Evolutionary conservation across 1,140 invertebrate genomes (phyloP), one percentile per base, ranked within the genome.

Genomic region (Neodiprion pinetum): DNA sequence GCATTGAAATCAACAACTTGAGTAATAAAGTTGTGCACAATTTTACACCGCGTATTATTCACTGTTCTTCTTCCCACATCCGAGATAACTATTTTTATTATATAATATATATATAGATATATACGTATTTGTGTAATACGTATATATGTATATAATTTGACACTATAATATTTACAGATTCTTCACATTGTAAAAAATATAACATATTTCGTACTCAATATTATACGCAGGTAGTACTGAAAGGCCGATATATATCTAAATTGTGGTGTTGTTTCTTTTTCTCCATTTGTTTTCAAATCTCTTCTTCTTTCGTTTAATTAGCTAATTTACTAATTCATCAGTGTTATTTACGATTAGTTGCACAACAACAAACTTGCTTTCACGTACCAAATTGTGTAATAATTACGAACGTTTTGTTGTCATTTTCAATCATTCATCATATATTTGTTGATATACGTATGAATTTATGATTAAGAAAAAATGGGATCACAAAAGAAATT

Each of bases 141-240:
- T 69, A 69, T 75, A 76, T 76, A 72, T 80, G 81, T 81, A 79
- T 84, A 85, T 85, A 86, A 83, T 82, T 84, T 81, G 83, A 85
- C 80, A 77, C 82, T 87, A 86, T 86, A 75, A 84, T 88, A 88
- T 88, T 85, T 88, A 88, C 86, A 88, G 81, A 81, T 85, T 85
- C 80, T 86, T 85, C 86, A 85, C 82, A 84, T 87, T 87, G 86
- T 88, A 88, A 88, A 88, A 87, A 88, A 88, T 88, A 88, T 88
- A 88, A 88, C 85, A 82, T 86, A 85, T 85, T 88, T 87, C 82
- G 80, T 86, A 86, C 84, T 85, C 83, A 88, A 86, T 87, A 86
- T 86, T 78, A 86, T 87, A 88, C 81, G 85, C 86, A 86, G 85
- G 83, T 88, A 87, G 85, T 85, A 86, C 82, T 86, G 81, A 87